Evolutionary conservation across 2,797 vertebrate genomes (phyloP), one percentile per base, ranked within the genome.

Genomic region (Phrynocephalus guinanensis): DNA sequence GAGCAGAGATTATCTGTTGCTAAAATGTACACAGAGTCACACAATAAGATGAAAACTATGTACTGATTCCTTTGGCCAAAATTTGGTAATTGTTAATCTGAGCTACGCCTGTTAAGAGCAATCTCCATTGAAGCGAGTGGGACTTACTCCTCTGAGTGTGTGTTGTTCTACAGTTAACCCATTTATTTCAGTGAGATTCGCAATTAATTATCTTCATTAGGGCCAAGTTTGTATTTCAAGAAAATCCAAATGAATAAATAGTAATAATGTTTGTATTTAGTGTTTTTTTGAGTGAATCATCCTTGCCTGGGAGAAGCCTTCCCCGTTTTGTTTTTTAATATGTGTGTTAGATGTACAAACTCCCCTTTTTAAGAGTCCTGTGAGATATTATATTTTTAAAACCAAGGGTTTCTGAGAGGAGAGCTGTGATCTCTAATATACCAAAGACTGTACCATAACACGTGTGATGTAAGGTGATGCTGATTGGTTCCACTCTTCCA

Each of bases 401-500:
- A 91, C 28, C 11, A 48, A 91, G 84, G 60, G 33, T 52, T 86
- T 87, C 79, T 81, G 38, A 15, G 87, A 52, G 38, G 22, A 72
- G n/a, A n/a, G 22, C 76, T 3, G 11, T 56, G 71, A 18, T 16
- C 73, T 15, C 30, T 89, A 83, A 6, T 82, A 82, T 78, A 91
- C 88, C 88, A 91, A 91, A 95, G 87, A 91, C 15, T 26, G 63
- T 76, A 87, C 87, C 76, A 11, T 82, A 89, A 84, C 86, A 85
- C 0, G n/a, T 88, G 88, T 50, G 1, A 52, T 84, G 87, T 28
- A 80, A 0, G 1, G 38, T 85, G 24, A 76, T 0, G 0, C 72
- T 71, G 86, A 83, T 44, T 24, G 79, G 78, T 90, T n/a, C 2
- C 1, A 7, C 60, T 66, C 67, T 91, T 82, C 1, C 30, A 86